Conservation (phyloP, 2,888 invertebrate genomes). For the Atethmia centrago region DNA sequence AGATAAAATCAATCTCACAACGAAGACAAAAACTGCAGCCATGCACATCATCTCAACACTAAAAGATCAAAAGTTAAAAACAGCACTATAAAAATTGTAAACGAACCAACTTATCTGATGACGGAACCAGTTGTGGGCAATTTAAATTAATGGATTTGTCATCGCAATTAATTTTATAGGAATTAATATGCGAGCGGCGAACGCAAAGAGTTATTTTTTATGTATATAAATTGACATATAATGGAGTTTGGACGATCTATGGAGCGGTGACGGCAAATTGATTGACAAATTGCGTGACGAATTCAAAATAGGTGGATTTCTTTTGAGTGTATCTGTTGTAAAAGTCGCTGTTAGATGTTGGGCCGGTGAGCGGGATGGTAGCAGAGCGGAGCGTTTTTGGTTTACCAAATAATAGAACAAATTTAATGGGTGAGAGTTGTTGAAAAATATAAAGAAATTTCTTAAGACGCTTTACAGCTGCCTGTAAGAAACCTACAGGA, state of each 20-base stretch:
- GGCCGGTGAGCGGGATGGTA: slow-evolving; percentile 69
- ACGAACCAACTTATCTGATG: slow-evolving; percentile 66
- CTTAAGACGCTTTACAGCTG: background rate
- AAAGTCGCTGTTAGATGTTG: slow-evolving; percentile 77
- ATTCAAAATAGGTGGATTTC: slow-evolving; percentile 90
- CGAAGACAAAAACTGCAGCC: slow-evolving; percentile 39
- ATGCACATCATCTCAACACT: slow-evolving; percentile 33
- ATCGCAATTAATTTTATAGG: slow-evolving; percentile 90
- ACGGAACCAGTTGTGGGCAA: slow-evolving; percentile 83
- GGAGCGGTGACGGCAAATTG: slow-evolving; percentile 86
- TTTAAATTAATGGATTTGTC: slow-evolving; percentile 90
- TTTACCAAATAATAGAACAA: background rate
- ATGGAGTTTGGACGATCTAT: slow-evolving; percentile 84
- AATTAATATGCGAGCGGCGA: slow-evolving; percentile 89
- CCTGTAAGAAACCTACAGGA: background rate
- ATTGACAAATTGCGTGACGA: slow-evolving; percentile 91
- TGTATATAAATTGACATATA: slow-evolving; percentile 87
- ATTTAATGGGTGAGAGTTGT: no score
- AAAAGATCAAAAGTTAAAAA: slow-evolving; percentile 61
- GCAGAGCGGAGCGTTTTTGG: slow-evolving; percentile 34
- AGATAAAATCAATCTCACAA: slow-evolving; percentile 23
- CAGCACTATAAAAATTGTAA: slow-evolving; percentile 56
- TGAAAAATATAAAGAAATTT: no score
- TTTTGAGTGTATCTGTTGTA: slow-evolving; percentile 87
- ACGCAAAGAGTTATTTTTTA: slow-evolving; percentile 84